Evolutionary conservation across 2,113 vertebrate species (phyloP), one percentile per base, ranked within the genome.

Genomic region (Semnornis frantzii): DNA sequence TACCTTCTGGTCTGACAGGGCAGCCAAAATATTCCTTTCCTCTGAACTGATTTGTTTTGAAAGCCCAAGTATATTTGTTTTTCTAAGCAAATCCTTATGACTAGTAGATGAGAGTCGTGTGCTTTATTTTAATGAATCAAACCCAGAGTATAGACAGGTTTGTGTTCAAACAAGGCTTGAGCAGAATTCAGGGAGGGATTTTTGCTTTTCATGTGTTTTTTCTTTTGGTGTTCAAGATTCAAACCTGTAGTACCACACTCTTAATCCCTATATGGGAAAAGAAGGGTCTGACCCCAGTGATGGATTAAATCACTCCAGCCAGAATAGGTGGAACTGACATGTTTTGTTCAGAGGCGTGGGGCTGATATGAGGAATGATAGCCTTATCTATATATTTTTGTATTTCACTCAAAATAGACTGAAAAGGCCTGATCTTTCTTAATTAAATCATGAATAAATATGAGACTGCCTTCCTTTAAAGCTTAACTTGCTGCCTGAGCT

Each of bases 391-490:
- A 2, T 82, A 62, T 82, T 94, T 95, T 82, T 44, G 57, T 91
- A 46, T 91, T 64, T 93, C 33, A 93, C 93, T 86, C 84, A 74
- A 92, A 90, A 82, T 34, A 73, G 69, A 28, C 28, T 80, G 66
- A 91, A 93, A 71, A 90, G 27, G 27, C 54, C 48, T 55, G 72
- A 69, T 84, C 42, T 95, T 50, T 65, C 82, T 89, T 95, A 94
- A 89, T 95, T 85, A 88, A 90, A 95, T 90, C 39, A 94, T 94
- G 84, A 94, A 96, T 96, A 95, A 96, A 91, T 89, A 93, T 65
- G 90, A 94, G 80, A 76, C 88, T 93, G 88, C 28, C 42, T 96
- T 60, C 73, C 7, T 65, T 78, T 70, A 82, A 94, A 96, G 70
- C 65, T 77, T 59, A 94, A 58, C 68, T 76, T 87, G 58, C 73